phyloP scores from a whole-genome alignment of 2,888 invertebrate species.

The Archaeoteleia sp. region DNA sequence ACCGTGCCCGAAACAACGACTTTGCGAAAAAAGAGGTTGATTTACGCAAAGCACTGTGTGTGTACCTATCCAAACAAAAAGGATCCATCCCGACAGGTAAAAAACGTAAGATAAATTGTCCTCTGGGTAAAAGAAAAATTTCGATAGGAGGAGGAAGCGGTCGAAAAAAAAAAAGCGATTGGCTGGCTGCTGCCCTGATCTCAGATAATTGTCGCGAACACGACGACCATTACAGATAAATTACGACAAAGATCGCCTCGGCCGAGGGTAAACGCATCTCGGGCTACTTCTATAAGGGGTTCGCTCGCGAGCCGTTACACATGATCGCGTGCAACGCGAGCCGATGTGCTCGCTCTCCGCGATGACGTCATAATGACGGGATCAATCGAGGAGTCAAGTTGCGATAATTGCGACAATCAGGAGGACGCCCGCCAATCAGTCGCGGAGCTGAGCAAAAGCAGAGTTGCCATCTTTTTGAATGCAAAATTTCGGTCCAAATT shows the following conservation, averaged over 20 bases:
- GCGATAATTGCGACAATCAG: constrained; percentile 73
- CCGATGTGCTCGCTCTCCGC: constrained; percentile 22
- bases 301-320: constrained; percentile 43
- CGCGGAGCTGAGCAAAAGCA: constrained; percentile 56
- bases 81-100: neutral
- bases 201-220: constrained; percentile 52
- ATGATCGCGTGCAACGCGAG: constrained; percentile 41
- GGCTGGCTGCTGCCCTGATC: constrained; percentile 38
- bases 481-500: too few relatives aligned
- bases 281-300: constrained; percentile 21
- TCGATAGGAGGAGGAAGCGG: constrained; percentile 11
- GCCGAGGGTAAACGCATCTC: constrained; percentile 22
- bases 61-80: constrained; percentile 11
- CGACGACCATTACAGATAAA: constrained; percentile 50
- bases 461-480: too few relatives aligned
- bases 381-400: constrained; percentile 73
- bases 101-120: constrained; percentile 32
- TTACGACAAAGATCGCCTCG: constrained; percentile 48
- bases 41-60: constrained; percentile 19
- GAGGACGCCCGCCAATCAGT: constrained; percentile 64
- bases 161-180: constrained; percentile 19
- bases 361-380: constrained; percentile 64
- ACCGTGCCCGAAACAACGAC: too few relatives aligned
- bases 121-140: constrained; percentile 40
- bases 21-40: constrained; percentile 32